These are phyloP conservation scores for Cisticola juncidis DNA, from an alignment of 2,113 vertebrate genomes.

Conservation along the genomic window DNA sequence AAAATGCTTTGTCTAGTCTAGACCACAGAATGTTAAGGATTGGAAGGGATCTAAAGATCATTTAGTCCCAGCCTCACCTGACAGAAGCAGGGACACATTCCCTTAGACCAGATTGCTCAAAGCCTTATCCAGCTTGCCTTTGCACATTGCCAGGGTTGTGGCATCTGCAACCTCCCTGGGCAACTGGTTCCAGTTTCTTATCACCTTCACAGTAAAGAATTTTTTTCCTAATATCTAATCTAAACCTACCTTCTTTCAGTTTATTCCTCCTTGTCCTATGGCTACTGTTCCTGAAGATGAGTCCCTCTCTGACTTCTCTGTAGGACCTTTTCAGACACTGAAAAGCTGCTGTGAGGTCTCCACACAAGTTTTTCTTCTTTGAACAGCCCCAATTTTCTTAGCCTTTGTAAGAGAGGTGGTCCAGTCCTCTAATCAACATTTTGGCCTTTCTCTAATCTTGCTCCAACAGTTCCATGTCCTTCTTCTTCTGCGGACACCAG, in stretches of 20 bases:
- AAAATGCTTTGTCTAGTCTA: background rate
- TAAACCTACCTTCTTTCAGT: background rate
- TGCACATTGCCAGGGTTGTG: background rate
- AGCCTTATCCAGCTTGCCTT: background rate
- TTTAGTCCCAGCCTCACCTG: background rate
- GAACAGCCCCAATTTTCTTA: background rate
- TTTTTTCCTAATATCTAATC: background rate
- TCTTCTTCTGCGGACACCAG: background rate
- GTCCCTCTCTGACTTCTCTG: background rate
- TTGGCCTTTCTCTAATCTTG: background rate
- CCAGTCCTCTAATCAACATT: accelerated
- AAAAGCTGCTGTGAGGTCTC: background rate
- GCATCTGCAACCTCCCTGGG: accelerated
- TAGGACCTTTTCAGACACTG: background rate
- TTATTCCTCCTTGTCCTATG: background rate
- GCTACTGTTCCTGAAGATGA: background rate
- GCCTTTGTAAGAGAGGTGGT: background rate
- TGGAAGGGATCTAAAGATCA: background rate
- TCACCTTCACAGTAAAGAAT: background rate
- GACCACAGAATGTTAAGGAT: background rate
- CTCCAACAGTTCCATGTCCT: background rate
- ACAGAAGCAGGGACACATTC: background rate
- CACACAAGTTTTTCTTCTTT: background rate
- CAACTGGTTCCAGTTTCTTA: background rate
- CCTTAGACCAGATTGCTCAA: background rate